These are phyloP conservation scores for Pleuronectes platessa DNA, from an alignment of 2,113 vertebrate genomes.

Conservation along the genomic window DNA sequence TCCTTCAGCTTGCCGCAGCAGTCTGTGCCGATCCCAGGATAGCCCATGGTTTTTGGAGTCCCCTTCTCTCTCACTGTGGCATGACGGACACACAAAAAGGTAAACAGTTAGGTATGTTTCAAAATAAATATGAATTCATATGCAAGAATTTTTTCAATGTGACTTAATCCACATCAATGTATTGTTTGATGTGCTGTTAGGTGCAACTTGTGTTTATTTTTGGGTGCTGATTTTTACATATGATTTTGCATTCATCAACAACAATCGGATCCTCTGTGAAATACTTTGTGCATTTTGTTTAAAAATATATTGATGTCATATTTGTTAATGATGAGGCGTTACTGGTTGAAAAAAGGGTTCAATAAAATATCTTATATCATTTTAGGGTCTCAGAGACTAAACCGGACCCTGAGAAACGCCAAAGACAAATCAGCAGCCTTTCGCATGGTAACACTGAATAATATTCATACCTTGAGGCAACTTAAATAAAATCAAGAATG, in stretches of 20 bases:
- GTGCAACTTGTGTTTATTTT: neutral
- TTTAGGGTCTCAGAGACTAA: neutral
- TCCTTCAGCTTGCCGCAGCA: slow-evolving; percentile 82
- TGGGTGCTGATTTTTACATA: neutral
- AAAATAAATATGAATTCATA: neutral
- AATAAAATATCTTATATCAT: neutral
- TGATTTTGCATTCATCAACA: neutral
- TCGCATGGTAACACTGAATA: neutral
- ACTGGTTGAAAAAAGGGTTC: neutral
- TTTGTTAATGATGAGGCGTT: neutral
- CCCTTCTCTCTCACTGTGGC: slow-evolving; percentile 83
- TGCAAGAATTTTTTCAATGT: neutral
- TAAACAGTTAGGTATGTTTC: neutral
- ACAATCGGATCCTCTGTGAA: neutral
- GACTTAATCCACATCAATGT: neutral
- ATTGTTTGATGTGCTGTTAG: neutral
- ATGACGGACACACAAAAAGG: slow-evolving; percentile 9
- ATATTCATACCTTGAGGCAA: neutral
- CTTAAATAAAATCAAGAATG: neutral
- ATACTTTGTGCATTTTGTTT: slow-evolving; percentile 8
- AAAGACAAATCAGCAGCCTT: neutral
- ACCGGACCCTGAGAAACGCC: neutral
- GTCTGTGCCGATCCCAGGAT: slow-evolving; percentile 81
- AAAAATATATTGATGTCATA: neutral
- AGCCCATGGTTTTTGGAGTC: slow-evolving; percentile 82